phyloP scores from a whole-genome alignment of 2,888 invertebrate species.

The Brenthis ino region DNA sequence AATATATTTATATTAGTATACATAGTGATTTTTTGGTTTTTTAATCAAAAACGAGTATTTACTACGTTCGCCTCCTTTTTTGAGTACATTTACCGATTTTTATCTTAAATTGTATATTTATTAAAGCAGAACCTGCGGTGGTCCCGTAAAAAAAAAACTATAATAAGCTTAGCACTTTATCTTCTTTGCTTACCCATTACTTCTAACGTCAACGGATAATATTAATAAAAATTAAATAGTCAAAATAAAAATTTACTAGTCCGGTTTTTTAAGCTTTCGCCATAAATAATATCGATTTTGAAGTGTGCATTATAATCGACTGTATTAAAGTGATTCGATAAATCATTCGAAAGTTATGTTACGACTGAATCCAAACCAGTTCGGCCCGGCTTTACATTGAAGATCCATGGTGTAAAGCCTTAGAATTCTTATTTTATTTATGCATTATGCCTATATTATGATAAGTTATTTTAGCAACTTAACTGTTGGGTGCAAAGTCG shows the following conservation, averaged over 20 bases:
- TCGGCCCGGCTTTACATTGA: constrained; percentile 27
- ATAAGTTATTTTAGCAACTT: not conserved
- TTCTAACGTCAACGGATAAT: constrained; percentile 2
- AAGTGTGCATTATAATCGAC: constrained; percentile 22
- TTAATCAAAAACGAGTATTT: too few species aligned
- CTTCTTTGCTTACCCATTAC: not conserved
- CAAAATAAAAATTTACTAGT: not conserved
- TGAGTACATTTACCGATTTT: too few species aligned
- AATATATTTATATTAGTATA: too few species aligned
- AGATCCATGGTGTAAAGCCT: constrained; percentile 20
- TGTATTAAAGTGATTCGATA: constrained; percentile 47
- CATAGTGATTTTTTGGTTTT: too few species aligned
- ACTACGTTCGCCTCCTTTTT: too few species aligned
- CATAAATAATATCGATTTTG: constrained; percentile 22
- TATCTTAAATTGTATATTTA: too few species aligned
- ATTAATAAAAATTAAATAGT: constrained; percentile 15
- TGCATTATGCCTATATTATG: not conserved
- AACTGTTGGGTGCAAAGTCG: too few species aligned
- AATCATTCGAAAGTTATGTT: constrained; percentile 54
- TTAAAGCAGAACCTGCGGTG: too few species aligned
- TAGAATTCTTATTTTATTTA: constrained; percentile 4
- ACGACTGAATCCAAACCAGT: constrained; percentile 32
- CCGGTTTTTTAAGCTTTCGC: constrained; percentile 1
- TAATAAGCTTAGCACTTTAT: constrained; percentile 1
- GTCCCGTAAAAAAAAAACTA: not conserved